Evolutionary conservation across 2,113 vertebrate species (phyloP).

Genomic region (Aspidoscelis tigris): DNA sequence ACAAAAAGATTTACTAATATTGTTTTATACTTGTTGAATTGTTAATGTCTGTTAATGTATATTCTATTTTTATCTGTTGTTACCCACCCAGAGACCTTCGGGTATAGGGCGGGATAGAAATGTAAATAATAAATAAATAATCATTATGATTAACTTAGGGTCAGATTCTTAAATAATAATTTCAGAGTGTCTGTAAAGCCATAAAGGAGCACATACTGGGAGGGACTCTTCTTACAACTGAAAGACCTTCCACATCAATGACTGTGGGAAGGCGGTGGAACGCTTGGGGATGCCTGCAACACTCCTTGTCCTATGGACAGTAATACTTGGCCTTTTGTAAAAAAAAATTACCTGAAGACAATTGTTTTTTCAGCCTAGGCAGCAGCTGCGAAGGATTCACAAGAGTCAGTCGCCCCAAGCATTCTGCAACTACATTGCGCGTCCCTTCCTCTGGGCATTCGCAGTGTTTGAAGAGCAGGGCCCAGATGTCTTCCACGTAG

Average conservation of each 20-base stretch:
- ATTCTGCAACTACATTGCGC: slow-evolving; percentile 90
- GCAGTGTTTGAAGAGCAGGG: slow-evolving; percentile 86
- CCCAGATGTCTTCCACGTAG: slow-evolving; percentile 90
- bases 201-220: neutral
- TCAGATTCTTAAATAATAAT: neutral
- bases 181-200: neutral
- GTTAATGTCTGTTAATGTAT: no score
- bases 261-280: neutral
- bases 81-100: no score
- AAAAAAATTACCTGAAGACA: slow-evolving; percentile 79
- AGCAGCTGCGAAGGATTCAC: slow-evolving; percentile 84
- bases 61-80: no score
- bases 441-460: slow-evolving; percentile 90
- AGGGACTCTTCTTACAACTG: no score
- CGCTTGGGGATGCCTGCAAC: neutral
- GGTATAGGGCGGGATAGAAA: no score
- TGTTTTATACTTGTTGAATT: no score
- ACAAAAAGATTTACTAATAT: no score
- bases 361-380: slow-evolving; percentile 86
- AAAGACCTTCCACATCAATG: neutral
- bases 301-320: neutral
- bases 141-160: neutral
- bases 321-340: no score
- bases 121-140: neutral
- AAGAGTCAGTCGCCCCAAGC: slow-evolving; percentile 88